Percentiles rank a stretch among this genome's conserved stretches.
These are phyloP conservation scores for Coryphaenoides rupestris DNA, from an alignment of 2,113 vertebrate genomes.

Conservation along the genomic window DNA sequence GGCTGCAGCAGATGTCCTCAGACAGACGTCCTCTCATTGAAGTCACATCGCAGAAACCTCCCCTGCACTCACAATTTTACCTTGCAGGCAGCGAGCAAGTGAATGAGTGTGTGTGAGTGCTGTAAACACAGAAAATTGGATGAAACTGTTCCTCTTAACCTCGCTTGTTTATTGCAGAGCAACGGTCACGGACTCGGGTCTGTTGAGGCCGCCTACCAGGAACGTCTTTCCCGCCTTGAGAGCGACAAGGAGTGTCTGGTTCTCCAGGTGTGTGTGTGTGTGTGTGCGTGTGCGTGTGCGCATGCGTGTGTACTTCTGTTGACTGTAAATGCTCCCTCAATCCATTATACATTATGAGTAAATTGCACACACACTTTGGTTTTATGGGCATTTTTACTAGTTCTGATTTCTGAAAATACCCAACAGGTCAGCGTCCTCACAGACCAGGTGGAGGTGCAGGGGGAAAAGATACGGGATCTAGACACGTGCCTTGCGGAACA, in stretches of 20 bases:
- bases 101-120: no score
- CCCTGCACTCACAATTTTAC: no score
- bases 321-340: no score
- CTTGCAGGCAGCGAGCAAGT: no score
- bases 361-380: not conserved
- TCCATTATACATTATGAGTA: no score
- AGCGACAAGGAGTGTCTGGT: conserved; percentile 96
- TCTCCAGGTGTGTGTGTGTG: conserved; percentile 92
- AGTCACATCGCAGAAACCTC: no score
- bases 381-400: no score
- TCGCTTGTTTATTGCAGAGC: conserved; percentile 73
- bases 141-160: not conserved
- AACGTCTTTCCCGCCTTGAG: conserved; percentile 88
- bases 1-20: no score
- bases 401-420: not conserved
- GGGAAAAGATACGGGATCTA: conserved; percentile 96
- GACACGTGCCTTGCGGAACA: conserved; percentile 91
- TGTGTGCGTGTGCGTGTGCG: no score
- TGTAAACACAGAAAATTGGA: no score
- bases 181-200: conserved; percentile 81
- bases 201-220: conserved; percentile 82
- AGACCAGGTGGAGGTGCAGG: conserved; percentile 97
- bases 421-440: conserved; percentile 91
- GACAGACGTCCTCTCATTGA: no score
- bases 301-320: conserved; percentile 25